These are phyloP conservation scores for Haplochromis vanheusdeni DNA, from an alignment of 2,113 vertebrate genomes.

Conservation along the genomic window DNA sequence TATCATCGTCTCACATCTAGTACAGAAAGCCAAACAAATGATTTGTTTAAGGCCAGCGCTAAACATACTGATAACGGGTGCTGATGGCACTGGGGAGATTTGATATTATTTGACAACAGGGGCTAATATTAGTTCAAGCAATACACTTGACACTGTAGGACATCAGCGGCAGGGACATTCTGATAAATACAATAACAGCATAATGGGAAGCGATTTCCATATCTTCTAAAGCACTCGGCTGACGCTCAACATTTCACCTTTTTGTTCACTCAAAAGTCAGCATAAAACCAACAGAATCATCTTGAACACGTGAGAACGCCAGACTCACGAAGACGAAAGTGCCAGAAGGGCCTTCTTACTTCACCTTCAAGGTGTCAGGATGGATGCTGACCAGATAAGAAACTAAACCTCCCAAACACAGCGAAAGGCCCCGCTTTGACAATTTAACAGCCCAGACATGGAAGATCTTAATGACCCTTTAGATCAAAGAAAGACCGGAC, in stretches of 20 bases:
- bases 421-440: not conserved
- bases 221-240: not conserved
- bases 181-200: not conserved
- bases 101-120: not conserved
- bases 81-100: not conserved
- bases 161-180: not conserved
- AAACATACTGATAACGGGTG: not conserved
- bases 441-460: not conserved
- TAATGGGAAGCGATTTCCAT: not conserved
- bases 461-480: not conserved
- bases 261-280: not conserved
- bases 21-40: not conserved
- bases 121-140: not conserved
- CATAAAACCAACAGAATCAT: not conserved
- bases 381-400: not conserved
- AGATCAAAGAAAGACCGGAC: not conserved
- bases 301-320: not conserved
- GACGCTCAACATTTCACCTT: not conserved
- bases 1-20: not conserved
- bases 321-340: not conserved
- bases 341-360: not conserved
- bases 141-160: not conserved
- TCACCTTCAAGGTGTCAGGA: not conserved
- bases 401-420: not conserved
- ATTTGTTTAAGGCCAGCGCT: not conserved